phyloP scores from a whole-genome alignment of 2,797 vertebrate genomes.

The Alectoris magna region DNA sequence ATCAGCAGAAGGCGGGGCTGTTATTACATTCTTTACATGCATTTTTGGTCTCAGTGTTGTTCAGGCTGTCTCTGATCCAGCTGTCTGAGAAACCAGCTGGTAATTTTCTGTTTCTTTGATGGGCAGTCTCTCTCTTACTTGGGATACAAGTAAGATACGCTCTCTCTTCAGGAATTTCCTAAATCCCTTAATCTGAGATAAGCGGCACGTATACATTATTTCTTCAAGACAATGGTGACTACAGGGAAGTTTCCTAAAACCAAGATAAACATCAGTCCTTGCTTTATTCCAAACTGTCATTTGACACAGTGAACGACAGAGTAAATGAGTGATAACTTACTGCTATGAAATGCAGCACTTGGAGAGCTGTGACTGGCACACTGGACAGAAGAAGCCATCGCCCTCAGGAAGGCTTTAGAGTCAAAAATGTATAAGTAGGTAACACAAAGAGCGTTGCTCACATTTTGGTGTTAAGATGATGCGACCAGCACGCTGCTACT shows the following conservation, averaged over 20 bases:
- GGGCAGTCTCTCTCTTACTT: not conserved
- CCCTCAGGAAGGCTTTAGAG: not conserved
- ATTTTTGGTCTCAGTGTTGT: not conserved
- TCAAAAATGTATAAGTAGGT: not conserved
- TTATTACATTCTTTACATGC: not conserved
- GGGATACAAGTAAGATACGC: not conserved
- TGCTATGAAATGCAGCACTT: not conserved
- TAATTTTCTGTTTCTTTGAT: constrained; percentile 19
- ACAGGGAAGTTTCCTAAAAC: not conserved
- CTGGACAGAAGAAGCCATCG: not conserved
- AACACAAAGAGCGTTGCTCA: not conserved
- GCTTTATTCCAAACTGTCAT: not conserved
- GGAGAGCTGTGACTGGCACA: not conserved
- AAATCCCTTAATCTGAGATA: not conserved
- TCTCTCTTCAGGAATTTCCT: constrained; percentile 2
- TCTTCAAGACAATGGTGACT: not conserved
- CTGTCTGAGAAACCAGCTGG: constrained; percentile 22
- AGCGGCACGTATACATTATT: not conserved
- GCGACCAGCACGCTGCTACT: not conserved
- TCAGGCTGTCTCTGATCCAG: not conserved
- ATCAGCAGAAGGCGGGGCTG: not conserved
- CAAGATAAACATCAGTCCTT: not conserved
- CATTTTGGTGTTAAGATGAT: not conserved
- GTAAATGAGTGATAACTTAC: not conserved
- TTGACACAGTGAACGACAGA: not conserved